Percentiles rank a stretch among this genome's conserved stretches.
phyloP scores from a whole-genome alignment of 2,888 invertebrate genomes.

The Eristalis tenax region DNA sequence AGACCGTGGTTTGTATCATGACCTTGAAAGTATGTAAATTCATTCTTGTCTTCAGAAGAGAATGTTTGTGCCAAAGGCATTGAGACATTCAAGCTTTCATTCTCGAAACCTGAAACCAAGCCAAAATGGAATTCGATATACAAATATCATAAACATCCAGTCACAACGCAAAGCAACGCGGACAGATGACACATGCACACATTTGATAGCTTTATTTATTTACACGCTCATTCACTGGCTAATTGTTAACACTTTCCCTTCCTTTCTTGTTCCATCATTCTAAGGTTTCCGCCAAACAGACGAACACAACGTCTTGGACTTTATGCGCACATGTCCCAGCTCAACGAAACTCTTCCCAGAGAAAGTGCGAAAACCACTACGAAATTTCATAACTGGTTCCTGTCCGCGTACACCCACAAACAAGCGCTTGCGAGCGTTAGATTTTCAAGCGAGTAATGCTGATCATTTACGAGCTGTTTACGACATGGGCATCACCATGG shows the following conservation, averaged over 20 bases:
- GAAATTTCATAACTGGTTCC: constrained; percentile 91
- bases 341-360: constrained; percentile 91
- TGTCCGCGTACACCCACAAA: constrained; percentile 85
- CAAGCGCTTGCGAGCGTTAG: constrained; percentile 86
- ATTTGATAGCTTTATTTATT: background rate
- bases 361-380: constrained; percentile 90
- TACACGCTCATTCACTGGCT: background rate
- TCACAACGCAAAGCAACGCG: too few species aligned
- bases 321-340: constrained; percentile 90
- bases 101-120: too few species aligned
- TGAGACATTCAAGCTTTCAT: too few species aligned
- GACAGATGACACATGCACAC: background rate
- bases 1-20: too few species aligned
- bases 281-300: constrained; percentile 82
- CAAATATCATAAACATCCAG: too few species aligned
- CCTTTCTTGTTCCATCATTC: constrained; percentile 66
- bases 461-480: constrained; percentile 93
- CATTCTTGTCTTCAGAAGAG: too few species aligned
- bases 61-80: too few species aligned
- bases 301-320: constrained; percentile 83
- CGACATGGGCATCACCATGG: constrained; percentile 97
- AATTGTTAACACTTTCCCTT: constrained; percentile 9
- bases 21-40: too few species aligned
- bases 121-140: too few species aligned
- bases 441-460: constrained; percentile 91